Evolutionary conservation across 2,888 invertebrate species (phyloP).

Genomic region (Physocephala rufipes): DNA sequence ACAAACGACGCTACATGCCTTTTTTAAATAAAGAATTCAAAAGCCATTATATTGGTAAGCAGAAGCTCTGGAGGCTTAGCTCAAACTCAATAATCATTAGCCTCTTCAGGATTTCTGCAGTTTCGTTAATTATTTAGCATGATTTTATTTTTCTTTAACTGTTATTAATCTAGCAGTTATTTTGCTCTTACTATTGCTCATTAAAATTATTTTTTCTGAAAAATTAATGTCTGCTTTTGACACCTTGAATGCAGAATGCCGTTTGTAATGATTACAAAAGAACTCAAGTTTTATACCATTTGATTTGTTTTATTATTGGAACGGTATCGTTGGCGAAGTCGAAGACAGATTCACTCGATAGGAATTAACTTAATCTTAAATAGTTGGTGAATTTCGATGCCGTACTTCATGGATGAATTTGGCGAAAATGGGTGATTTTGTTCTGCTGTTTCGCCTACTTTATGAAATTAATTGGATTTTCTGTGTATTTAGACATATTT

Average conservation of each 20-base stretch:
- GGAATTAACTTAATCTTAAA: too few species aligned
- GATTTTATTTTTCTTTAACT: too few species aligned
- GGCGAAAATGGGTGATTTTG: too few species aligned
- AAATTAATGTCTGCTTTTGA: background rate
- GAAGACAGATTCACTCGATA: background rate
- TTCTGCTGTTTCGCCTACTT: too few species aligned
- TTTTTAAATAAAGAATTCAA: background rate
- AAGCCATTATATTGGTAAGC: background rate
- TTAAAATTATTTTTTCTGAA: background rate
- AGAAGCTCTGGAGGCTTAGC: too few species aligned
- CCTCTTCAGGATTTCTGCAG: too few species aligned
- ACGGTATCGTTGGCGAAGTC: background rate
- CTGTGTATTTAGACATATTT: too few species aligned
- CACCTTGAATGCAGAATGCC: background rate
- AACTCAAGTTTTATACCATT: background rate
- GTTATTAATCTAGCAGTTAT: background rate
- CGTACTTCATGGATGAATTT: too few species aligned
- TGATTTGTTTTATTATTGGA: background rate
- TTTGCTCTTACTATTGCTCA: background rate
- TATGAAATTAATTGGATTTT: too few species aligned
- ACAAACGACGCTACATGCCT: background rate
- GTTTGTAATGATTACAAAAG: background rate
- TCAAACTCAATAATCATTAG: too few species aligned
- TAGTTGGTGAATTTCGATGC: too few species aligned
- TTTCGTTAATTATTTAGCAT: too few species aligned